These are phyloP conservation scores for Rhagonycha lutea DNA, from an alignment of 2,888 invertebrate species.

Conservation along the genomic window DNA sequence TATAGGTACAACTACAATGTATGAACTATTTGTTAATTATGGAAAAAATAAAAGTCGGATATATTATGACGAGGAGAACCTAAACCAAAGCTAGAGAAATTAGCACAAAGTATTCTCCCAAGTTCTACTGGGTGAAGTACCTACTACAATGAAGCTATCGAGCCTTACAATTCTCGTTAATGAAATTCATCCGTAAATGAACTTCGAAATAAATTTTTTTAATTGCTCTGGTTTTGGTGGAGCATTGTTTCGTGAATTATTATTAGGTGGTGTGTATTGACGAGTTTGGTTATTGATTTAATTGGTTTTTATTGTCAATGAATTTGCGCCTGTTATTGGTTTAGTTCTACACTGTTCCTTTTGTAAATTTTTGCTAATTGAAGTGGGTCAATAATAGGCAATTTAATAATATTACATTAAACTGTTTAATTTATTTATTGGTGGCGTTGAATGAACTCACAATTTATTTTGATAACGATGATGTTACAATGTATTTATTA, in stretches of 20 bases:
- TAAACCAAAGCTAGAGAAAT: neutral
- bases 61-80: neutral
- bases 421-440: conserved; percentile 2
- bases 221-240: neutral
- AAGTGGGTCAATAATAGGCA: neutral
- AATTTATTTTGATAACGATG: conserved; percentile 2
- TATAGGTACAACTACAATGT: neutral
- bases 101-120: neutral
- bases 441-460: conserved; percentile 1
- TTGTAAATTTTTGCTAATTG: neutral
- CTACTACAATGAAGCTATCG: neutral
- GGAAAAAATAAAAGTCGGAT: neutral
- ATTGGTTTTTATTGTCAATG: conserved; percentile 1
- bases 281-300: neutral
- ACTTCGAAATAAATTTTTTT: neutral
- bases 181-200: neutral
- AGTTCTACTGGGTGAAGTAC: neutral
- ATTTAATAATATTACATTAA: conserved; percentile 1
- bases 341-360: neutral
- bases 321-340: neutral
- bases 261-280: neutral
- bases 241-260: neutral
- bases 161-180: neutral
- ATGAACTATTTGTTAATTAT: neutral
- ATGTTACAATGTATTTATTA: neutral